Conservation (phyloP, 2,888 invertebrate species). For the Cryptus viduatorius region DNA sequence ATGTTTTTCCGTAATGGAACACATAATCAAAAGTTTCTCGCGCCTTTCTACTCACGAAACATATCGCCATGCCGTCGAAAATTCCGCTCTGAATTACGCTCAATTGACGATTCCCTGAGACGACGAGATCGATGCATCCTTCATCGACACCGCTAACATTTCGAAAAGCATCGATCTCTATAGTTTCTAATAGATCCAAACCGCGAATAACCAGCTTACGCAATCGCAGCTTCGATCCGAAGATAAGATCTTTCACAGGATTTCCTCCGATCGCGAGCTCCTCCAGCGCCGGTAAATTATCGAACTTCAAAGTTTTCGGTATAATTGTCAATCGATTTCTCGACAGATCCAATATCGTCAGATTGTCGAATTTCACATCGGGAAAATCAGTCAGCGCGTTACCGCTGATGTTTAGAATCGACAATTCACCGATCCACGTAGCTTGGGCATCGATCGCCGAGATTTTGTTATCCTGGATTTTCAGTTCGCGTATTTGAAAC, state of each 20-base stretch:
- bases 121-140: constrained; percentile 86
- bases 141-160: constrained; percentile 81
- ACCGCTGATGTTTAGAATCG: constrained; percentile 76
- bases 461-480: constrained; percentile 76
- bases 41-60: constrained; percentile 85
- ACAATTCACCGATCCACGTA: constrained; percentile 66
- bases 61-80: constrained; percentile 85
- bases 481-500: constrained; percentile 69
- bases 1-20: too few species aligned
- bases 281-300: constrained; percentile 85
- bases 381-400: constrained; percentile 84
- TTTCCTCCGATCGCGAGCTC: constrained; percentile 87
- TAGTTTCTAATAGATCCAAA: constrained; percentile 71
- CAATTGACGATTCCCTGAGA: constrained; percentile 85
- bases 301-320: constrained; percentile 85
- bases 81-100: constrained; percentile 81
- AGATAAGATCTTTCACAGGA: constrained; percentile 85
- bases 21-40: background rate
- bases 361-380: constrained; percentile 84
- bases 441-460: constrained; percentile 64
- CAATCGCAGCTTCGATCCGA: constrained; percentile 85
- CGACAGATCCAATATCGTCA: constrained; percentile 86
- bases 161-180: constrained; percentile 85
- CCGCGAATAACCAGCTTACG: constrained; percentile 84
- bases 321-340: constrained; percentile 85